phyloP scores from a whole-genome alignment of 2,888 invertebrate species.

The Sphaerolaimus hirsutus region DNA sequence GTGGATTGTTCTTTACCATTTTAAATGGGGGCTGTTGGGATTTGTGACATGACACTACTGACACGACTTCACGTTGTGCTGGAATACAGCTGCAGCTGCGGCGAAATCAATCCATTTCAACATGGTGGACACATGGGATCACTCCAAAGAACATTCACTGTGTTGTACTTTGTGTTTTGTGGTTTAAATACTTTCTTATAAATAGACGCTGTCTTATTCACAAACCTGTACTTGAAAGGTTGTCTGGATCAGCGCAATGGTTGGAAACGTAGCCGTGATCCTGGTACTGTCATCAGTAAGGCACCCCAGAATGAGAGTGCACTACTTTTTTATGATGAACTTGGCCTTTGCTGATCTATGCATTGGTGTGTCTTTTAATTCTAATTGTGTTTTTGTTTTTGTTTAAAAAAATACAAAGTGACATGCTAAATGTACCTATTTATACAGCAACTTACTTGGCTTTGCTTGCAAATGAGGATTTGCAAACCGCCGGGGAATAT shows the following conservation, averaged over 20 bases:
- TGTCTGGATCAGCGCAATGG: slow-evolving; percentile 72
- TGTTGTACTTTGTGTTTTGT: too few relatives aligned
- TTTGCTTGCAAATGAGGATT: slow-evolving; percentile 77
- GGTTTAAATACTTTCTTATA: too few relatives aligned
- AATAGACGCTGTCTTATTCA: too few relatives aligned
- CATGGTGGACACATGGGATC: too few relatives aligned
- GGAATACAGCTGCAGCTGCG: too few relatives aligned
- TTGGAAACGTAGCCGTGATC: slow-evolving; percentile 43
- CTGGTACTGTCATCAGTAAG: slow-evolving; percentile 38
- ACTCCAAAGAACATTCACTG: too few relatives aligned
- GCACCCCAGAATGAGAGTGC: slow-evolving; percentile 51
- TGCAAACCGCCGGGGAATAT: slow-evolving; percentile 78
- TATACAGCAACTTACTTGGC: slow-evolving; percentile 47
- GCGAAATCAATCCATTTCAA: too few relatives aligned
- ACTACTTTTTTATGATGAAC: slow-evolving; percentile 81
- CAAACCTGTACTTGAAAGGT: too few relatives aligned
- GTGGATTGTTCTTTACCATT: too few relatives aligned
- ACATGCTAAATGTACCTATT: slow-evolving; percentile 3
- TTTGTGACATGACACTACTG: too few relatives aligned
- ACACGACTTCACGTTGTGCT: too few relatives aligned
- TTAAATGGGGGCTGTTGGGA: too few relatives aligned
- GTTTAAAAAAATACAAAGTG: not conserved
- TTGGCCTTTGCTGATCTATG: slow-evolving; percentile 85
- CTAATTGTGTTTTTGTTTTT: not conserved
- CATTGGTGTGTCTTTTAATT: slow-evolving; percentile 42